These are phyloP conservation scores for Poeciliopsis infans DNA, from an alignment of 2,797 vertebrate genomes.

Conservation along the genomic window DNA sequence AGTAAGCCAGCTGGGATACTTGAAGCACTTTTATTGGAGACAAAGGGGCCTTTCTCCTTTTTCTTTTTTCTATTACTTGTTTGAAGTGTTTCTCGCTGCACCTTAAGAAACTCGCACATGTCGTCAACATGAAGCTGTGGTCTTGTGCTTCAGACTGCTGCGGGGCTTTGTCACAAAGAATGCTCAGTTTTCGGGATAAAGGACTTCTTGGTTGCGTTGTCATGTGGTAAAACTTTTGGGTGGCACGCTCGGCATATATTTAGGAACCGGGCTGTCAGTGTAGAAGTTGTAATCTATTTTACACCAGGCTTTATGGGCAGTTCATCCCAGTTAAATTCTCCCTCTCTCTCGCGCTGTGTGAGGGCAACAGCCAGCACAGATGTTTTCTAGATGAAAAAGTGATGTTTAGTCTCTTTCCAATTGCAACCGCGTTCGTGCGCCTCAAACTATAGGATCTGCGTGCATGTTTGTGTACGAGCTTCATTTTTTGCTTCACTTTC, in stretches of 20 bases:
- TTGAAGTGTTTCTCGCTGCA: conserved; percentile 37
- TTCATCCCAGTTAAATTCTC: conserved; percentile 11
- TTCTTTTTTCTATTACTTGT: conserved; percentile 26
- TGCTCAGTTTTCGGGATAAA: conserved; percentile 56
- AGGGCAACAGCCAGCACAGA: conserved; percentile 15
- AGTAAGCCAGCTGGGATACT: conserved; percentile 25
- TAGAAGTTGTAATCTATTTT: conserved; percentile 43
- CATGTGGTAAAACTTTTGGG: conserved; percentile 45
- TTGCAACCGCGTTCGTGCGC: conserved; percentile 12
- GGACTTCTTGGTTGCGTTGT: conserved; percentile 51
- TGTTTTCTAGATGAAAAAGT: conserved; percentile 21
- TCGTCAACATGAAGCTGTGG: conserved; percentile 57
- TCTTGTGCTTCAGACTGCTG: conserved; percentile 49
- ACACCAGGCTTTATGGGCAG: conserved; percentile 9
- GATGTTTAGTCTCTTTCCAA: conserved; percentile 42
- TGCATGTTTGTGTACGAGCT: background rate
- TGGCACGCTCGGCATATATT: conserved; percentile 37
- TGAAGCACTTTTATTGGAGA: conserved; percentile 32
- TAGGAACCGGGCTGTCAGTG: conserved; percentile 34
- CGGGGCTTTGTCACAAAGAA: conserved; percentile 51
- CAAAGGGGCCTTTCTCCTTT: conserved; percentile 28
- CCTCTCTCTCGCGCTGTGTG: background rate
- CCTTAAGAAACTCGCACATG: conserved; percentile 52
- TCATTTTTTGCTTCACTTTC: background rate
- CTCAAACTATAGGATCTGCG: background rate